Percentiles rank a stretch among this genome's conserved stretches.
Evolutionary conservation across 2,797 vertebrate species (phyloP).

Genomic region (Sibirionetta formosa): DNA sequence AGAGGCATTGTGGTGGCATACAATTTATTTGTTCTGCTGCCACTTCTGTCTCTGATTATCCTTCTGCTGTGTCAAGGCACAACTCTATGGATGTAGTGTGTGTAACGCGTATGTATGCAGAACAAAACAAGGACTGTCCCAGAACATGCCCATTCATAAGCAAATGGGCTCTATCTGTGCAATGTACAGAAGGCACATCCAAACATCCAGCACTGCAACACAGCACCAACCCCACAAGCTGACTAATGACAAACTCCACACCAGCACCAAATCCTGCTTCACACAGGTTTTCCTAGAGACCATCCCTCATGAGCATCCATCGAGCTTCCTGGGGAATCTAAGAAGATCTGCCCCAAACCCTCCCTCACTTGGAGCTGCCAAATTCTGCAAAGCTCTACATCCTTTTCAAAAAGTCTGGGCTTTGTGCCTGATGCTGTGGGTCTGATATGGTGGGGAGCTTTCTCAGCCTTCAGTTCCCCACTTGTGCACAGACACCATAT

Average conservation of each 20-base stretch:
- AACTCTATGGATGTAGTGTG: background rate
- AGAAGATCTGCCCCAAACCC: background rate
- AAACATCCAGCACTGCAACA: background rate
- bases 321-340: accelerated
- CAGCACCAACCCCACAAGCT: accelerated
- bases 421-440: background rate
- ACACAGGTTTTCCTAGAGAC: background rate
- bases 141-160: background rate
- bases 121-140: background rate
- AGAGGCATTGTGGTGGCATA: background rate
- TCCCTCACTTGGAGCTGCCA: background rate
- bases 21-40: slow-evolving; percentile 48
- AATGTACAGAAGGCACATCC: background rate
- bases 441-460: background rate
- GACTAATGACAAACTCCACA: background rate
- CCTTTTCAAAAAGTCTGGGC: background rate
- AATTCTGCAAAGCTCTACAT: background rate
- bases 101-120: background rate
- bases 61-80: background rate
- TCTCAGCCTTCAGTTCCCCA: background rate
- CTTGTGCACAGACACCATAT: background rate
- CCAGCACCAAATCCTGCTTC: background rate
- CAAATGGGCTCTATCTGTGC: background rate
- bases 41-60: slow-evolving; percentile 12
- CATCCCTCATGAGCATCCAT: accelerated